A percentile compares a stretch with the other conserved stretches of the same genome.
Evolutionary conservation across 2,888 invertebrate genomes (phyloP).

Genomic region (Tenthredo amoena): DNA sequence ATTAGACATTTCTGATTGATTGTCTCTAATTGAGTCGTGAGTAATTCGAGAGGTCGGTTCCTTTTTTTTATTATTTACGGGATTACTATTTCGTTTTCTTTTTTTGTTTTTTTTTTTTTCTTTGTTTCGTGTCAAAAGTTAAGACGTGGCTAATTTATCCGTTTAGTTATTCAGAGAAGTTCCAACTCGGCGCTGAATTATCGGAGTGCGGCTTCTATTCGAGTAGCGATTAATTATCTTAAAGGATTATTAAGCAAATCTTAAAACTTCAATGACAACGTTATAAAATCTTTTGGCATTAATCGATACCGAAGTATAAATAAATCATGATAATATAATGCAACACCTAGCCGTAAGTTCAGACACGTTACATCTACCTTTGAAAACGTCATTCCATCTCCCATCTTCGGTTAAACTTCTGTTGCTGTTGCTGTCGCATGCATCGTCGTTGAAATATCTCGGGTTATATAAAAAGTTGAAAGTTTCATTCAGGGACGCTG

Average conservation of each 20-base stretch:
- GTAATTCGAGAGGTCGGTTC: neutral
- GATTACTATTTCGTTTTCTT: neutral
- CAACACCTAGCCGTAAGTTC: neutral
- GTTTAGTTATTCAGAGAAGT: constrained; percentile 18
- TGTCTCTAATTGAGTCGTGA: constrained; percentile 29
- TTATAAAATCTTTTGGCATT: neutral
- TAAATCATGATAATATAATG: constrained; percentile 1
- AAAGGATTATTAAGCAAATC: constrained; percentile 11
- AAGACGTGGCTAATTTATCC: constrained; percentile 23
- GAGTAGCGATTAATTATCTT: constrained; percentile 39
- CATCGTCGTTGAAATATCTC: neutral
- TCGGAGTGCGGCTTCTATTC: neutral
- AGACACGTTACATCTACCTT: neutral
- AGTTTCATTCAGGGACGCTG: neutral
- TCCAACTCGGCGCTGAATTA: neutral
- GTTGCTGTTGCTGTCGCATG: neutral
- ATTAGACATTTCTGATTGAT: neutral
- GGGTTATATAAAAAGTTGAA: neutral
- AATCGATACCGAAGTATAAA: constrained; percentile 28
- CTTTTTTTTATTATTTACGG: neutral
- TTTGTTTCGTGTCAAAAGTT: neutral
- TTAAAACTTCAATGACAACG: neutral
- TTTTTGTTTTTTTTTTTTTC: neutral
- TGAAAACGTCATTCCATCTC: neutral
- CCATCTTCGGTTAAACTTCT: neutral